A percentile compares a stretch with the other conserved stretches of the same genome.
These are phyloP conservation scores for Lerema accius DNA, from an alignment of 1,140 invertebrate genomes.

Conservation along the genomic window DNA sequence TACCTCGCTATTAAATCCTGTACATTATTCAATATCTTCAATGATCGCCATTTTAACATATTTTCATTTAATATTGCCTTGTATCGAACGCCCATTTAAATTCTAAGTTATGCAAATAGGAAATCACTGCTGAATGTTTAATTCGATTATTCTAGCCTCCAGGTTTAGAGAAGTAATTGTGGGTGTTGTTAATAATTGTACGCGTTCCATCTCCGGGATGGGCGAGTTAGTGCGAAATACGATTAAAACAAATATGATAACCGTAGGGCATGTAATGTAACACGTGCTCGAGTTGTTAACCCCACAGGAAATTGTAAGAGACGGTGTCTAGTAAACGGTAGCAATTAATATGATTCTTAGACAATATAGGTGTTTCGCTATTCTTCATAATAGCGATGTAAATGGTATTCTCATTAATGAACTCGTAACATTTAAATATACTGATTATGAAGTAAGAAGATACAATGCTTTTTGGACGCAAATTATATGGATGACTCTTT, in stretches of 20 bases:
- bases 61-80: slow-evolving; percentile 2
- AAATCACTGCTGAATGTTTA: slow-evolving; percentile 5
- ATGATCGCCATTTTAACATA: not conserved
- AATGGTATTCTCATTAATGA: no score
- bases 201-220: not conserved
- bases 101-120: slow-evolving; percentile 9
- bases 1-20: not conserved
- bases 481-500: no score
- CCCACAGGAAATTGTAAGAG: not conserved
- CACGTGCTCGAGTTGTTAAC: not conserved
- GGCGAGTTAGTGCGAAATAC: not conserved
- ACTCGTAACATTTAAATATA: no score
- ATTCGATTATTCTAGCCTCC: slow-evolving; percentile 5
- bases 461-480: no score
- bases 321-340: no score
- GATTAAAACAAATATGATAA: not conserved
- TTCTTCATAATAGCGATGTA: no score
- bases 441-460: no score
- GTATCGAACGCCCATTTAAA: slow-evolving; percentile 8
- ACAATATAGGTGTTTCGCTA: no score
- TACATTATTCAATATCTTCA: slow-evolving; percentile 1
- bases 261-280: not conserved
- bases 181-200: slow-evolving; percentile 7
- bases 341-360: no score
- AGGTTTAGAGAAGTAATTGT: slow-evolving; percentile 9